A percentile compares a stretch with the other conserved stretches of the same genome.
These are phyloP conservation scores for Diabrotica virgifera DNA, from an alignment of 1,140 invertebrate species.

Conservation along the genomic window DNA sequence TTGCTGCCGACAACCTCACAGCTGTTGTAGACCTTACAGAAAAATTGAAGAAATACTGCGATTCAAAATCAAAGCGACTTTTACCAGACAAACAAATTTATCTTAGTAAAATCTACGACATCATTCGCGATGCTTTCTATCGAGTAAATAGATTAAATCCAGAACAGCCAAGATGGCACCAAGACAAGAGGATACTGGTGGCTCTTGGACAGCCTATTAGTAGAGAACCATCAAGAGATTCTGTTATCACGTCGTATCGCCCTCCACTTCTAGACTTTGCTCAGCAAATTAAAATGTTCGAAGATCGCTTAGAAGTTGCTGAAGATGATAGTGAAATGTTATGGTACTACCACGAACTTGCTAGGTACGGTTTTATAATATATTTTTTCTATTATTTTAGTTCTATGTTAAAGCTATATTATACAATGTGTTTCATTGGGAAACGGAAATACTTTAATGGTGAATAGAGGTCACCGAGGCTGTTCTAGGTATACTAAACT, in stretches of 20 bases:
- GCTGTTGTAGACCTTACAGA: constrained; percentile 38
- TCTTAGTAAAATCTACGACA: constrained; percentile 35
- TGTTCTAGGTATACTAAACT: too few relatives aligned
- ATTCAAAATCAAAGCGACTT: constrained; percentile 38
- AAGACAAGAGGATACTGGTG: constrained; percentile 37
- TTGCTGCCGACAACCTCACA: constrained; percentile 47
- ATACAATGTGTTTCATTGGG: too few relatives aligned
- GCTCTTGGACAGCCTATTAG: constrained; percentile 39
- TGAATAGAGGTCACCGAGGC: too few relatives aligned
- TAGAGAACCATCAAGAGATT: constrained; percentile 42
- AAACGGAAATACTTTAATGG: too few relatives aligned
- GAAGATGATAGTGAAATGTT: constrained; percentile 37
- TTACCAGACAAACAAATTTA: constrained; percentile 39
- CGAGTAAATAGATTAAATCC: constrained; percentile 39
- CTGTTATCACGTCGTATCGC: constrained; percentile 28
- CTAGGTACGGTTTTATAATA: constrained; percentile 36
- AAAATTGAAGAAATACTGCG: constrained; percentile 47
- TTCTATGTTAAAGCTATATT: too few relatives aligned
- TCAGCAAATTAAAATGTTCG: constrained; percentile 35
- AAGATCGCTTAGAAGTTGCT: constrained; percentile 36
- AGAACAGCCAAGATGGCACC: constrained; percentile 28
- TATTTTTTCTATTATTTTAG: neutral
- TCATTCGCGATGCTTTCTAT: constrained; percentile 37
- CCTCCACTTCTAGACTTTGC: neutral
- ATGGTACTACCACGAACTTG: constrained; percentile 55